Conservation (phyloP, 1,140 invertebrate genomes). For the Melanaphis sacchari region DNA sequence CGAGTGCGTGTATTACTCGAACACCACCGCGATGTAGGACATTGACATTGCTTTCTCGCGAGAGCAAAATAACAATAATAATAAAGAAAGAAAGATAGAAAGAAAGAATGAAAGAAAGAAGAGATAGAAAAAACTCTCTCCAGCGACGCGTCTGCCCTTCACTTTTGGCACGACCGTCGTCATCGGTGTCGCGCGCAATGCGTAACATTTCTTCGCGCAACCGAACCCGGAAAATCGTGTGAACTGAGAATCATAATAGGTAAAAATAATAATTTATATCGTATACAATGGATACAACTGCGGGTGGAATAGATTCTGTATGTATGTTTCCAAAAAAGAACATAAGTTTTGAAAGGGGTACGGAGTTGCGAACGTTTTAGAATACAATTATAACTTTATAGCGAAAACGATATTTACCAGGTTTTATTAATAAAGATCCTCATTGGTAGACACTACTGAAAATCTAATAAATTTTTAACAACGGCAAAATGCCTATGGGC, state of each 20-base stretch:
- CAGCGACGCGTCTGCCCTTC: constrained; percentile 35
- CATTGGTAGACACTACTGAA: not conserved
- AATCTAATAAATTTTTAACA: not conserved
- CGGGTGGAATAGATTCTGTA: not conserved
- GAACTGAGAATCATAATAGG: not conserved
- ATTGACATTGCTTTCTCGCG: constrained; percentile 55
- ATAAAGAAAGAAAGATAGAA: constrained; percentile 7
- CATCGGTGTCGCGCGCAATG: not conserved
- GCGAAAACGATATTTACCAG: not conserved
- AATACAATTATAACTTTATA: not conserved
- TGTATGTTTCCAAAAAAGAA: not conserved
- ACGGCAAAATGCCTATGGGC: not conserved
- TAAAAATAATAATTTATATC: not conserved
- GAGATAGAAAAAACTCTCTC: constrained; percentile 43
- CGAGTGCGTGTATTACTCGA: not conserved
- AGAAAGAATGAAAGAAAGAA: constrained; percentile 3
- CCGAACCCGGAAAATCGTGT: constrained; percentile 15
- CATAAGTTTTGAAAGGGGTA: not conserved
- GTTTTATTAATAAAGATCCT: not conserved
- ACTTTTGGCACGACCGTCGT: constrained; percentile 39
- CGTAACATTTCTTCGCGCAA: constrained; percentile 34
- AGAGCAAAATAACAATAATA: constrained; percentile 39
- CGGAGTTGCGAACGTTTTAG: not conserved
- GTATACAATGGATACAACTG: not conserved
- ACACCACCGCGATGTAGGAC: constrained; percentile 38